phyloP scores from a whole-genome alignment of 1,140 invertebrate genomes.

The Zaprionus taronus region DNA sequence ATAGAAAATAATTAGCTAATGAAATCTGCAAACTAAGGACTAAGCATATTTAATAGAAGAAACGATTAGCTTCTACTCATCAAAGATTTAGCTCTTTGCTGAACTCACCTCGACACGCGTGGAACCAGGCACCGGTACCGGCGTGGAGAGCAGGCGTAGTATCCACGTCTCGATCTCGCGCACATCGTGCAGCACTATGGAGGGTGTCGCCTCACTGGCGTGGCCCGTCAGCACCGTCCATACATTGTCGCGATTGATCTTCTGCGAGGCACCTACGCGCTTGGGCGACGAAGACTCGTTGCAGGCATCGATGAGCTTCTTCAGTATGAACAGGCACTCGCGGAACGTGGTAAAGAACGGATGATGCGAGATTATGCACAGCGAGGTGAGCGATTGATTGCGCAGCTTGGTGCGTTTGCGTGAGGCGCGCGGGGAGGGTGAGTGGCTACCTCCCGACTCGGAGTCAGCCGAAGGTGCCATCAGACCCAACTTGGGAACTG shows the following conservation, averaged over 20 bases:
- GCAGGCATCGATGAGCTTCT: conserved; percentile 98
- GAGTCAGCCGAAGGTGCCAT: conserved; percentile 91
- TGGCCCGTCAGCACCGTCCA: conserved; percentile 93
- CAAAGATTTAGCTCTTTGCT: neutral
- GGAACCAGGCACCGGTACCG: conserved; percentile 98
- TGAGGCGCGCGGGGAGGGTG: conserved; percentile 92
- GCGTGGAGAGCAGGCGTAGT: conserved; percentile 95
- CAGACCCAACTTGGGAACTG: conserved; percentile 87
- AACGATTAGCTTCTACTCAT: neutral
- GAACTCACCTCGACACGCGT: conserved; percentile 93
- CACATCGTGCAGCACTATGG: conserved; percentile 97
- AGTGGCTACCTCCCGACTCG: conserved; percentile 94
- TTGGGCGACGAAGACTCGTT: conserved; percentile 96
- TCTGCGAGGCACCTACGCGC: conserved; percentile 94
- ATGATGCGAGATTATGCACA: conserved; percentile 99
- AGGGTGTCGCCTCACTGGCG: conserved; percentile 91
- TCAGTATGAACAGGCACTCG: conserved; percentile 97
- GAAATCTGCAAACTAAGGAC: conserved; percentile 65
- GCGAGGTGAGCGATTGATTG: conserved; percentile 97
- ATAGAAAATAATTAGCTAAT: no score
- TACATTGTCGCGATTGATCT: conserved; percentile 91
- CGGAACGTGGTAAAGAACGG: conserved; percentile 99
- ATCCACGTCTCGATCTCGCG: conserved; percentile 99
- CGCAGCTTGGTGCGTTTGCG: conserved; percentile 91
- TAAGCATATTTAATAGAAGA: neutral